Percentiles rank a stretch among this genome's conserved stretches.
These are phyloP conservation scores for Aplidium turbinatum DNA, from an alignment of 23 tunicate genomes.

Conservation along the genomic window DNA sequence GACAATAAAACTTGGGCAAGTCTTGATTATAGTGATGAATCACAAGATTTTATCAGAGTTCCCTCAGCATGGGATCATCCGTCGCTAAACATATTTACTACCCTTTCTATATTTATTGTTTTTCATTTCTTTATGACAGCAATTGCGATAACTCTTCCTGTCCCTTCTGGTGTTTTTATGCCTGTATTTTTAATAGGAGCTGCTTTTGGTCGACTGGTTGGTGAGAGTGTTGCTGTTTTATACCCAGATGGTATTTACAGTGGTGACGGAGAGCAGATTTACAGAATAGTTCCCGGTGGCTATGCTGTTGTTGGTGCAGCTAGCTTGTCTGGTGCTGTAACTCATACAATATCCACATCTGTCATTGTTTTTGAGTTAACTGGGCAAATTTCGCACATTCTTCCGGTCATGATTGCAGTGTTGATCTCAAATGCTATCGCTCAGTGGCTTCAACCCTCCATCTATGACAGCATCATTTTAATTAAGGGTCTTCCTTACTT, in stretches of 20 bases:
- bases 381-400: slow-evolving; percentile 43
- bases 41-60: background rate
- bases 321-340: slow-evolving; percentile 44
- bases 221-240: slow-evolving; percentile 34
- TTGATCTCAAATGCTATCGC: slow-evolving; percentile 41
- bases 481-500: slow-evolving; percentile 42
- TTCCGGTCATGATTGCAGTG: slow-evolving; percentile 53
- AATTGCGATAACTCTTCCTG: slow-evolving; percentile 34
- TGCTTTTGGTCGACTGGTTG: slow-evolving; percentile 55
- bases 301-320: slow-evolving; percentile 65
- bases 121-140: slow-evolving; percentile 50
- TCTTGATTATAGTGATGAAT: slow-evolving; percentile 27
- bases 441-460: slow-evolving; percentile 25
- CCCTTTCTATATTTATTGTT: slow-evolving; percentile 33
- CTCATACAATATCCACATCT: slow-evolving; percentile 46
- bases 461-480: slow-evolving; percentile 45
- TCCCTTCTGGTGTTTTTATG: slow-evolving; percentile 50
- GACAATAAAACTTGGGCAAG: slow-evolving; percentile 47
- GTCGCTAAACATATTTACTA: slow-evolving; percentile 14
- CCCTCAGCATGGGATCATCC: slow-evolving; percentile 43
- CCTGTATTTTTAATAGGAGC: slow-evolving; percentile 55
- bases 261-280: no score
- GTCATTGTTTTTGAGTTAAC: slow-evolving; percentile 58
- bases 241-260: slow-evolving; percentile 34
- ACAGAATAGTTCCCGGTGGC: slow-evolving; percentile 42